Conservation (phyloP, 2,113 vertebrate species). For the Sorex araneus region DNA sequence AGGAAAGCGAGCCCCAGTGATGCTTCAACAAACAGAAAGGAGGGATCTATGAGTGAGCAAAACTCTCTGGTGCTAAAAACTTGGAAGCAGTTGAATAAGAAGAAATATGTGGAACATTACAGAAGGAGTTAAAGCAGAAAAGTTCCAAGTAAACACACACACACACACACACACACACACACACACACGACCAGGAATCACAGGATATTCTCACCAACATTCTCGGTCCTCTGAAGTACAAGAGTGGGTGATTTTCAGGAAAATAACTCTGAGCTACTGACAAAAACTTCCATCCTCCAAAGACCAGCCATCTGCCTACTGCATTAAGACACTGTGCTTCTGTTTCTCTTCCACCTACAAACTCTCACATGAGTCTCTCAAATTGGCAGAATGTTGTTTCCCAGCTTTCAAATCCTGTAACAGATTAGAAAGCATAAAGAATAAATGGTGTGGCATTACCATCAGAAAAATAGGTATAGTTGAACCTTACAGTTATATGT, state of each 20-base stretch:
- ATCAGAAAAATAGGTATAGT: not conserved
- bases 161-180: too few relatives aligned
- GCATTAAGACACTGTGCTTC: not conserved
- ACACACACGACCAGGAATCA: not conserved
- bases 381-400: not conserved
- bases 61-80: not conserved
- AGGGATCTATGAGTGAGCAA: not conserved
- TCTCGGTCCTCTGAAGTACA: not conserved
- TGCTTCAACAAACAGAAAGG: not conserved
- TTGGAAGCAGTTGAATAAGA: not conserved
- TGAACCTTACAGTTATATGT: not conserved
- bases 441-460: not conserved
- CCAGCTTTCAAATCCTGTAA: not conserved
- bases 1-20: not conserved
- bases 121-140: not conserved
- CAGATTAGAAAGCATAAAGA: not conserved
- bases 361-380: not conserved
- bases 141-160: not conserved
- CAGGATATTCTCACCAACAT: not conserved
- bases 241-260: not conserved
- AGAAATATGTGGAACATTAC: not conserved
- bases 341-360: not conserved
- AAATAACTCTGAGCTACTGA: not conserved
- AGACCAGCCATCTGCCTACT: not conserved
- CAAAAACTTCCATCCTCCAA: not conserved